Conservation (phyloP, 1,140 invertebrate genomes). For the Drosophila arizonae region DNA sequence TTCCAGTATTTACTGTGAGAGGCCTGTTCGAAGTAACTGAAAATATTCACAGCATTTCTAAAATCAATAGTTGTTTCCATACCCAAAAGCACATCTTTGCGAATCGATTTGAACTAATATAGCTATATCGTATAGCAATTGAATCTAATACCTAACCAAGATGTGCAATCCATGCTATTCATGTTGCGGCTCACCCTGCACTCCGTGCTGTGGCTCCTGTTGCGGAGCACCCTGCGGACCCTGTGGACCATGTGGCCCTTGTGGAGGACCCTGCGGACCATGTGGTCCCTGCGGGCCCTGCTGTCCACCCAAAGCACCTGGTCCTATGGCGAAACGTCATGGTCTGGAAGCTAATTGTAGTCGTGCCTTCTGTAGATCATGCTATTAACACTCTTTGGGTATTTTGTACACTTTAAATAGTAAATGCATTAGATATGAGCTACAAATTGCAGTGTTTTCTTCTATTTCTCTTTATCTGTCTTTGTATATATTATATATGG, state of each 20-base stretch:
- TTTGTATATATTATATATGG: too few species aligned
- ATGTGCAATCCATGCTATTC: constrained; percentile 40
- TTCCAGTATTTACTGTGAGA: neutral
- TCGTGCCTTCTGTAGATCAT: constrained; percentile 8
- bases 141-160: neutral
- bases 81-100: neutral
- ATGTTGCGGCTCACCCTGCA: constrained; percentile 17
- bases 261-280: constrained; percentile 6
- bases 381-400: constrained; percentile 14
- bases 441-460: neutral
- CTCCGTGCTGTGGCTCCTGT: constrained; percentile 20
- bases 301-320: neutral
- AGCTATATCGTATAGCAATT: too few species aligned
- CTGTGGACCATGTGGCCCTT: constrained; percentile 13
- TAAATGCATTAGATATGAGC: neutral
- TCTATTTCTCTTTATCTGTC: too few species aligned
- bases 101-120: too few species aligned
- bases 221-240: constrained; percentile 18
- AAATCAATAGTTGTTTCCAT: neutral
- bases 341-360: constrained; percentile 3
- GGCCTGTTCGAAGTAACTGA: too few species aligned
- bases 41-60: too few species aligned
- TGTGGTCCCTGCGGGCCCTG: constrained; percentile 11
- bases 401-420: neutral
- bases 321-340: neutral